Conservation (phyloP, 2,888 invertebrate species). For the Nasonia oneida region DNA sequence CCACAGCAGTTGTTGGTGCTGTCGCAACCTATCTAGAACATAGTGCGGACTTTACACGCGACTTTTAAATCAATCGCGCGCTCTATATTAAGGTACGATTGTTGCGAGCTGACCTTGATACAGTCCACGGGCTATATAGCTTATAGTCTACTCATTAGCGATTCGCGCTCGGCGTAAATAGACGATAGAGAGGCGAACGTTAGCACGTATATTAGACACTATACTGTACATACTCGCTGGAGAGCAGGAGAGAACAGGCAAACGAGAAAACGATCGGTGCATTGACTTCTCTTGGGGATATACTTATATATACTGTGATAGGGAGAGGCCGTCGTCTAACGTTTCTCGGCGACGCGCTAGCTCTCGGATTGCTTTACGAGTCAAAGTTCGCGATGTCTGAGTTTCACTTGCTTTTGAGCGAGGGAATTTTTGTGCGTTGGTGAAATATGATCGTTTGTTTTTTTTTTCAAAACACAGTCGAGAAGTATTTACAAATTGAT, state of each 20-base stretch:
- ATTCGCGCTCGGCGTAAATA: not conserved
- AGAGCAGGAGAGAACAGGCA: not conserved
- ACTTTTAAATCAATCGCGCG: conserved; percentile 28
- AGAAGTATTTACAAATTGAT: not conserved
- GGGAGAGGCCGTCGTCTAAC: not conserved
- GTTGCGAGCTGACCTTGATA: conserved; percentile 13
- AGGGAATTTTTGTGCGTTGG: not conserved
- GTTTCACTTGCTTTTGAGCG: not conserved
- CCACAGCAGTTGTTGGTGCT: not conserved
- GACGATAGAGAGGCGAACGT: not conserved
- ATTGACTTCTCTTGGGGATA: conserved; percentile 6
- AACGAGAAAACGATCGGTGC: conserved; percentile 1
- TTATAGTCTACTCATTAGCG: not conserved
- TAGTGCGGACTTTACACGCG: not conserved
- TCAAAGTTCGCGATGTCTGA: not conserved
- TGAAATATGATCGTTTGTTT: not conserved
- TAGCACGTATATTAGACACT: not conserved
- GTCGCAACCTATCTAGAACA: not conserved
- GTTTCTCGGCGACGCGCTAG: not conserved
- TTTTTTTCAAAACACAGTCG: not conserved
- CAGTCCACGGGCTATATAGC: not conserved
- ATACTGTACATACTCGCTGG: not conserved
- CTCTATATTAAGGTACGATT: conserved; percentile 6
- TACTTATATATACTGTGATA: not conserved
- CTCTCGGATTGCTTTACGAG: not conserved